Evolutionary conservation across 1,140 invertebrate genomes (phyloP), one percentile per base, ranked within the genome.

Genomic region (Acromyrmex echinatior): DNA sequence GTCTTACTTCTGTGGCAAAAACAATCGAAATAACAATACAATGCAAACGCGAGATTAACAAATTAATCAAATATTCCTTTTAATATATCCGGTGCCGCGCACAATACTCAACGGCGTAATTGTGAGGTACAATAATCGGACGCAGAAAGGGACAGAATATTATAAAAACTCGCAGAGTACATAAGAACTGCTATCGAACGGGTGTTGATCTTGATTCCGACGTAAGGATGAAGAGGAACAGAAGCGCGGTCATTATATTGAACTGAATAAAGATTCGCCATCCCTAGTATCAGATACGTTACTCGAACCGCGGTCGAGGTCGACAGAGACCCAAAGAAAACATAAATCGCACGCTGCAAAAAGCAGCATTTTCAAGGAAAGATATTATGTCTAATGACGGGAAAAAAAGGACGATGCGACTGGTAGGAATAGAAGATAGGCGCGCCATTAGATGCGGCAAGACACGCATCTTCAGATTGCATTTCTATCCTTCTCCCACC

Each of bases 391-490:
- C 77, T 86, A 82, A 86, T 81, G 65, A 81, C 14, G 77, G 51
- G 76, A 31, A 60, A 70, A 79, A 65, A 49, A 49, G 45, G 35
- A 68, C 45, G 49, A 80, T n/a, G 45, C 77, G 78, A 80, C 49
- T n/a, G 39, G 45, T 21, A 49, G 35, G 21, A 73, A 62, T 31
- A 53, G 68, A 73, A 39, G 53, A 82, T 60, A 60, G 56, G 56
- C 70, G 39, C 35, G 53, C 53, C 78, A 86, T 86, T 82, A 86
- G 77, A 82, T 81, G 65, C 84, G 84, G 63, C 84, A 68, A 31
- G 84, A 86, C 39, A 70, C 79, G 68, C 53, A 18, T 70, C 49
- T 63, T 31, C 21, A 16, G 63, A 80, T 66, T 84, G 31, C 65
- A 18, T 80, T 35, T 58, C 51, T 58, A 25, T 63, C 56, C 58